Evolutionary conservation across 2,113 vertebrate species (phyloP).

Genomic region (Python bivittatus): DNA sequence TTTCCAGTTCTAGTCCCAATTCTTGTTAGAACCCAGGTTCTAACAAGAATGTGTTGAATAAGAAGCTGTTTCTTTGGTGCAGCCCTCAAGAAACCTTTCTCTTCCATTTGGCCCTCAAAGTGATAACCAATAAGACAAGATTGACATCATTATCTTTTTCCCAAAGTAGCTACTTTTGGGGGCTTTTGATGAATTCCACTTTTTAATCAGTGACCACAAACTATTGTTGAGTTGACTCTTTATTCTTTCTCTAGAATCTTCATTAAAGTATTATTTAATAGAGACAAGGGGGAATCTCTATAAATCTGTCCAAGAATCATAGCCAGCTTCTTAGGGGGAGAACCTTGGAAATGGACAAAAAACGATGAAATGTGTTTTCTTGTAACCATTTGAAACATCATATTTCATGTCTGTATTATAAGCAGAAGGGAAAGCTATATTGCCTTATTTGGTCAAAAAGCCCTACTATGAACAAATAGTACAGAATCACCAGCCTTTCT

Average conservation of each 20-base stretch:
- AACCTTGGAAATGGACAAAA: conserved; percentile 50
- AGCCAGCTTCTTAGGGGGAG: conserved; percentile 32
- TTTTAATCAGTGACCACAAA: conserved; percentile 45
- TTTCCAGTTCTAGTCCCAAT: background rate
- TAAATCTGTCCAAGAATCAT: conserved; percentile 49
- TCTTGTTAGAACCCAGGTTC: background rate
- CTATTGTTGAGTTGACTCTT: conserved; percentile 24
- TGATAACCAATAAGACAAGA: conserved; percentile 34
- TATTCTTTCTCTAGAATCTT: conserved; percentile 38
- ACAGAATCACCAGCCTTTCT: conserved; percentile 58
- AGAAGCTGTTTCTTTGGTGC: background rate
- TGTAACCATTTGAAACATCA: conserved; percentile 60
- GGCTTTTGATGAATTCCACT: conserved; percentile 44
- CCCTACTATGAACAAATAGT: conserved; percentile 54
- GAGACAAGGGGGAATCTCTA: conserved; percentile 55
- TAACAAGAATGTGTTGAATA: too few species aligned
- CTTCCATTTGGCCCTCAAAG: background rate
- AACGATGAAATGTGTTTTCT: conserved; percentile 56
- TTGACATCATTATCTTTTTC: conserved; percentile 9
- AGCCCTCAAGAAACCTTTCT: background rate
- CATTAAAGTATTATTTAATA: conserved; percentile 41
- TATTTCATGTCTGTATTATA: conserved; percentile 64
- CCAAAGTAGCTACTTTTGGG: conserved; percentile 12
- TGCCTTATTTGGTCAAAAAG: conserved; percentile 79
- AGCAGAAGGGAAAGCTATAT: conserved; percentile 74